These are phyloP conservation scores for Silurus meridionalis DNA, from an alignment of 2,113 vertebrate species.

Conservation along the genomic window DNA sequence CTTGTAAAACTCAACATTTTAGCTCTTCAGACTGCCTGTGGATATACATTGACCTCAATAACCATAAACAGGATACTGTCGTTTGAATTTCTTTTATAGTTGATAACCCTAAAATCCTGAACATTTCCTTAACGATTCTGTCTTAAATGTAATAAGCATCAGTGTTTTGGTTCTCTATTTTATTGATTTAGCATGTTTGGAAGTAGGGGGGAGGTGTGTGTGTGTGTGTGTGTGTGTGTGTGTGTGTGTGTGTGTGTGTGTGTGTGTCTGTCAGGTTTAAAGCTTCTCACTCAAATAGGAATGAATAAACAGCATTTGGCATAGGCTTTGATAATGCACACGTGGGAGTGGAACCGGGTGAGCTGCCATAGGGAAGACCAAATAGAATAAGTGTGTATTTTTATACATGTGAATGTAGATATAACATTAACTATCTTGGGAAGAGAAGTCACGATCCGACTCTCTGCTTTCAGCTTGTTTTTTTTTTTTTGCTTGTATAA, in stretches of 20 bases:
- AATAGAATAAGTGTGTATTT: slow-evolving; percentile 52
- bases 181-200: slow-evolving; percentile 53
- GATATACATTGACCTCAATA: slow-evolving; percentile 35
- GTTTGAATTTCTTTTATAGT: neutral
- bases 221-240: slow-evolving; percentile 30
- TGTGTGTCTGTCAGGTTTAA: slow-evolving; percentile 48
- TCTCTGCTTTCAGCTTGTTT: neutral
- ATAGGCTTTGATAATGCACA: slow-evolving; percentile 44
- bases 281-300: slow-evolving; percentile 49
- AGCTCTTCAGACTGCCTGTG: slow-evolving; percentile 23
- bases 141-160: slow-evolving; percentile 27
- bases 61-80: slow-evolving; percentile 22
- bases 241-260: slow-evolving; percentile 37
- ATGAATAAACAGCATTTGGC: slow-evolving; percentile 46
- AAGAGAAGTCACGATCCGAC: slow-evolving; percentile 29
- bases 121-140: slow-evolving; percentile 20
- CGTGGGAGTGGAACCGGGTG: slow-evolving; percentile 47
- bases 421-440: slow-evolving; percentile 32
- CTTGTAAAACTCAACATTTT: slow-evolving; percentile 1
- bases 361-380: slow-evolving; percentile 41
- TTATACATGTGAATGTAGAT: slow-evolving; percentile 48
- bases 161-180: slow-evolving; percentile 46
- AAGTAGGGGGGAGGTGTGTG: slow-evolving; percentile 52
- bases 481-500: slow-evolving; percentile 7
- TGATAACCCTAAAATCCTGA: slow-evolving; percentile 15